Base-by-base conservation (phyloP, 1,140 invertebrate genomes). In the Mycetomoellerius zeteki region DNA sequence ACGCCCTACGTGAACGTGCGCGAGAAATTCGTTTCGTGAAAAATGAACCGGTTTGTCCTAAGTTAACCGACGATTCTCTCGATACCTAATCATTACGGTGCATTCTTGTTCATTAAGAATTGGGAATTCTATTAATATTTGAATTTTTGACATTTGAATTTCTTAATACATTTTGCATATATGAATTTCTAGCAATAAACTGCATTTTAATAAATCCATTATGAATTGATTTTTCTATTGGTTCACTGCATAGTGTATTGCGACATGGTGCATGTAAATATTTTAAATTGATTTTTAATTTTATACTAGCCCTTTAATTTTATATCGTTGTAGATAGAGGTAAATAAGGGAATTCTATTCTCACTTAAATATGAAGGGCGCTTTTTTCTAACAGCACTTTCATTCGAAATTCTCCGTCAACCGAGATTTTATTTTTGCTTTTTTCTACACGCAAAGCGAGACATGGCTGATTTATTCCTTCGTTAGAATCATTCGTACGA, bases 381-480 rank as follows among this genome's bases (percentile, higher is more conserved):
- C 62, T 81, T 67, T n/a, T 6, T 58, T 84, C 58, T 67, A 76
- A 80, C 76, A 64, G 43, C 65, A 80, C 80, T 86, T 80, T 81
- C 37, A 43, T 21, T 47, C n/a, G 76, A 3, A 62, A 78, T 87
- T 86, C 81, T 65, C 76, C 75, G 37, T 19, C 80, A 60, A 30
- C 24, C 62, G 69, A 43, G 52, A 81, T 69, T 92, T 92, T 91
- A 91, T 93, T 91, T 91, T 88, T 58, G 67, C 81, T 75, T 27
- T 85, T 65, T 82, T 78, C 69, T 73, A 43, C 84, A 86, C 65
- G 87, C 52, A 78, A 56, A 72, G 69, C 80, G 71, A 89, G 91
- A 89, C 89, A 82, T 82, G 87, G 85, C 81, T 88, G 91, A 93
- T 94, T 94, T 93, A 93, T 93, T 94, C 91, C 33, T 73, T 71